phyloP scores from a whole-genome alignment of 1,140 invertebrate species.

The Heliconius hewitsoni region DNA sequence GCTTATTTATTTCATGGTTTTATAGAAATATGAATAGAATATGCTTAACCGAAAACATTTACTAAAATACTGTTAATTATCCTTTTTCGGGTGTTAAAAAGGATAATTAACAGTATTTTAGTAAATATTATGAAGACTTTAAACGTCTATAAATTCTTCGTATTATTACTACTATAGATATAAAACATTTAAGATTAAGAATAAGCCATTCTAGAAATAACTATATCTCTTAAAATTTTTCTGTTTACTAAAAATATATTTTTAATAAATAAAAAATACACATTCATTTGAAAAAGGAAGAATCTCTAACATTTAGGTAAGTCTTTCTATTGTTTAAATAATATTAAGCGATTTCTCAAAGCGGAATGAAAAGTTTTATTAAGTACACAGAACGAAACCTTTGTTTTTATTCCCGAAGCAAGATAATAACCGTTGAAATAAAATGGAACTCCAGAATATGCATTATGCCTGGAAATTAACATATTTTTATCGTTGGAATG shows the following conservation, averaged over 20 bases:
- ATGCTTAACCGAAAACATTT: neutral
- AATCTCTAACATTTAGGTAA: conserved; percentile 11
- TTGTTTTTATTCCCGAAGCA: conserved; percentile 29
- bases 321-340: conserved; percentile 23
- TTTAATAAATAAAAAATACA: neutral
- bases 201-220: neutral
- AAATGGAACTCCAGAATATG: conserved; percentile 29
- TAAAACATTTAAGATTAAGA: too few relatives aligned
- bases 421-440: conserved; percentile 34
- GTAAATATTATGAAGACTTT: too few relatives aligned
- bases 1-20: neutral
- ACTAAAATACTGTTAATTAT: too few relatives aligned
- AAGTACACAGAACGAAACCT: conserved; percentile 28
- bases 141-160: too few relatives aligned
- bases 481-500: conserved; percentile 36
- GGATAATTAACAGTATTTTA: too few relatives aligned
- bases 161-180: too few relatives aligned
- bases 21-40: neutral
- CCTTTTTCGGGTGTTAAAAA: too few relatives aligned
- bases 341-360: conserved; percentile 30
- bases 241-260: neutral
- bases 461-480: conserved; percentile 36
- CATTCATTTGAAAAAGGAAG: neutral
- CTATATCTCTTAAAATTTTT: neutral
- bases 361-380: conserved; percentile 33